These are phyloP conservation scores for Emmelina monodactyla DNA, from an alignment of 2,888 invertebrate species.

Conservation along the genomic window DNA sequence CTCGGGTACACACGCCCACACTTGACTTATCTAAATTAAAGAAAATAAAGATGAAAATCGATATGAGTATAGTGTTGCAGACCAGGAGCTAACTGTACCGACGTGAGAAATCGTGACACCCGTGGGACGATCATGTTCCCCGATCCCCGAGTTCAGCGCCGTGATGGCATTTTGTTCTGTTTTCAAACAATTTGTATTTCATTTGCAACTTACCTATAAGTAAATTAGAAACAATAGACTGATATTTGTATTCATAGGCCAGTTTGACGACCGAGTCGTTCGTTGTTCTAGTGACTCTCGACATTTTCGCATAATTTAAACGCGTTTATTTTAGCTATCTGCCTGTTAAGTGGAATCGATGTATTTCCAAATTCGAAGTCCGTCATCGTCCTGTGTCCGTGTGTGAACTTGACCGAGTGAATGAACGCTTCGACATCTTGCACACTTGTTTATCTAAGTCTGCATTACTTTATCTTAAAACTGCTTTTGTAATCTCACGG, in stretches of 20 bases:
- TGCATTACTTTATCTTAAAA: too few species aligned
- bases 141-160: constrained; percentile 21
- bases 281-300: not conserved
- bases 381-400: too few species aligned
- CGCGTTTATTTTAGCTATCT: too few species aligned
- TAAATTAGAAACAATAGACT: constrained; percentile 6
- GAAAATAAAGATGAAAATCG: not conserved
- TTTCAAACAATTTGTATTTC: constrained; percentile 16
- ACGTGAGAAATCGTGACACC: constrained; percentile 42
- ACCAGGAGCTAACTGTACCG: not conserved
- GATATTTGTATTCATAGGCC: constrained; percentile 8
- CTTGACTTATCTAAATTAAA: too few species aligned
- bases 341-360: too few species aligned
- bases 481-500: too few species aligned
- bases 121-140: constrained; percentile 15
- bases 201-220: constrained; percentile 8
- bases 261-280: constrained; percentile 1
- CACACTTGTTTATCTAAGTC: too few species aligned
- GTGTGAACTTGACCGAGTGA: too few species aligned
- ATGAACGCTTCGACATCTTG: too few species aligned
- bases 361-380: too few species aligned
- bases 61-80: not conserved
- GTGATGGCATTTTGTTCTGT: constrained; percentile 20
- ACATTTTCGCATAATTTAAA: too few species aligned
- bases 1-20: too few species aligned